These are phyloP conservation scores for Ostrea denselamellosa DNA, from an alignment of 1,140 invertebrate genomes.

Conservation along the genomic window DNA sequence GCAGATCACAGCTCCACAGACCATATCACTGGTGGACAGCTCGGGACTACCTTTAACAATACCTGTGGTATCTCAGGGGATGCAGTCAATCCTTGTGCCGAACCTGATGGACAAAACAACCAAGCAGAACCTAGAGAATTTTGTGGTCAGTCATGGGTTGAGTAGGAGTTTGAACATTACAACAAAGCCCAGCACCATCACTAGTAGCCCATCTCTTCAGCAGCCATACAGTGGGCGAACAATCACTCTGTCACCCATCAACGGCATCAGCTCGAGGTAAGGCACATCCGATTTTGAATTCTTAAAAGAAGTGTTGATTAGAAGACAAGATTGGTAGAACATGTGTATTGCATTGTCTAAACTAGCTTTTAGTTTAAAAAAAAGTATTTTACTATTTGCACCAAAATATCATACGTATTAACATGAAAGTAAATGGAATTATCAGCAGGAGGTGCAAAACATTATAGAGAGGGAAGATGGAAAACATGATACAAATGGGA, in stretches of 20 bases:
- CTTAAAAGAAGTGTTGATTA: too few relatives aligned
- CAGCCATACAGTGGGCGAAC: constrained; percentile 56
- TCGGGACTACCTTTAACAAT: neutral
- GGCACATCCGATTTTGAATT: neutral
- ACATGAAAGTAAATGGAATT: too few relatives aligned
- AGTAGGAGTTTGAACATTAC: constrained; percentile 66
- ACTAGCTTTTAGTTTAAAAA: too few relatives aligned
- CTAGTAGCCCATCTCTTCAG: constrained; percentile 41
- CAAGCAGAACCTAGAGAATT: constrained; percentile 57
- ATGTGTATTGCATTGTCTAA: too few relatives aligned
- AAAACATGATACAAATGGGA: too few relatives aligned
- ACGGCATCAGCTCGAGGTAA: constrained; percentile 49
- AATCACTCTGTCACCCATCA: constrained; percentile 55
- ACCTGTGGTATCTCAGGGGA: constrained; percentile 54
- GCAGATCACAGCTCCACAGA: constrained; percentile 49
- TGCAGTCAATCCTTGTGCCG: constrained; percentile 61
- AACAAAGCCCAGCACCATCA: constrained; percentile 49
- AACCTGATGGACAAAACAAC: constrained; percentile 56
- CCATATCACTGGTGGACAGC: constrained; percentile 17
- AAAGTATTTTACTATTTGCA: too few relatives aligned
- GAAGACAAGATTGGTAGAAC: too few relatives aligned
- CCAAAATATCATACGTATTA: too few relatives aligned
- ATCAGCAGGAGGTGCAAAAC: too few relatives aligned
- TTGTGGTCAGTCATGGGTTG: constrained; percentile 63
- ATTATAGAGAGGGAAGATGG: too few relatives aligned